Evolutionary conservation across 2,113 vertebrate species (phyloP), one percentile per base, ranked within the genome.

Genomic region (Miniopterus natalensis): DNA sequence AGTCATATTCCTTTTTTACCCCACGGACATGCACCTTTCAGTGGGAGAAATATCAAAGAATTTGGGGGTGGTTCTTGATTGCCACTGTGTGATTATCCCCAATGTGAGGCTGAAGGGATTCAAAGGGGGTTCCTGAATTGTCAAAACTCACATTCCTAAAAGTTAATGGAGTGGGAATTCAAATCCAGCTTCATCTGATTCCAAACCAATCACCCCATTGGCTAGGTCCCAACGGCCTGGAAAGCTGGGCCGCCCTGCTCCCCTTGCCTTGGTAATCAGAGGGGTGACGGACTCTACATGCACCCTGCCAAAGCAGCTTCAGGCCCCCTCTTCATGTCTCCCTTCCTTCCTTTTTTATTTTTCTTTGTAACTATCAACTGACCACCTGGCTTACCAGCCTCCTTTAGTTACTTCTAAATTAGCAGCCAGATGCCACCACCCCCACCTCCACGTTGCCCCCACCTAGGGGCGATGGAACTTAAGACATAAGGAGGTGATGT

Each of bases 81-180:
- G 9, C 14, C 47, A 40, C 7, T 47, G 8, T 31, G 17, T 21
- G 71, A 3, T 86, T 65, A 15, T 40, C 49, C 25, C 29, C 25
- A 68, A 18, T 49, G n/a, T n/a, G 36, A 89, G 81, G 45, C 11
- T 42, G 25, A 66, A 65, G 55, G 29, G 45, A 90, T 9, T 42
- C 75, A 73, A 87, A 40, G 5, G 68, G 8, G 15, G 73, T 86
- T 45, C 49, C 17, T 59, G 83, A 71, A 47, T 15, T 68, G 81
- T n/a, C 81, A 79, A 92, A 90, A 57, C 55, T 59, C 40, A n/a
- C 29, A 8, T 57, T 90, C 65, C 20, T 74, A 93, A 80, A 85
- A 49, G 47, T 51, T 59, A 86, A 66, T 13, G 3, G 0, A 70
- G 81, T 45, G 49, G 42, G 10, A 55, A 88, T 61, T 91, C 20